phyloP scores from a whole-genome alignment of 2,888 invertebrate species.

The Rhodophaea formosa region DNA sequence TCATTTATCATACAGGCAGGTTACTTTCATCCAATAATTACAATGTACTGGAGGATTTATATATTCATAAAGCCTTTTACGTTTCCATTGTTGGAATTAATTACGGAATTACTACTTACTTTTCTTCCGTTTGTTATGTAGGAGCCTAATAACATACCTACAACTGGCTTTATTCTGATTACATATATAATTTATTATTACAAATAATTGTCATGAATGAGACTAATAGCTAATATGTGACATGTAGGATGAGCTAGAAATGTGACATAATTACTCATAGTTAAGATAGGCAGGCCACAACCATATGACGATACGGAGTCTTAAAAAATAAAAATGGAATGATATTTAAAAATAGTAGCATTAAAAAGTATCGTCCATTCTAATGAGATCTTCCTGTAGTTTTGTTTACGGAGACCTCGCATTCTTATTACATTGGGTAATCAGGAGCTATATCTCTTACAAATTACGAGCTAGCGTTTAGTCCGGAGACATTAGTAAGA shows the following conservation, averaged over 20 bases:
- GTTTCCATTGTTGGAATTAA: slow-evolving; percentile 60
- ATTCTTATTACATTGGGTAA: slow-evolving; percentile 31
- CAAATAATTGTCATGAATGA: slow-evolving; percentile 27
- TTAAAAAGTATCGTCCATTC: slow-evolving; percentile 19
- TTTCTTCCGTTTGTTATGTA: slow-evolving; percentile 49
- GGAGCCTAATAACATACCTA: slow-evolving; percentile 28
- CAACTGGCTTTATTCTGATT: not conserved
- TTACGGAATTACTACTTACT: slow-evolving; percentile 55
- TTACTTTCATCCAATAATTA: slow-evolving; percentile 79
- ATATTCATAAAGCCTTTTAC: slow-evolving; percentile 43
- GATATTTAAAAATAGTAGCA: slow-evolving; percentile 17
- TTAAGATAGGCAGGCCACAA: slow-evolving; percentile 16
- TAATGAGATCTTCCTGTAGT: slow-evolving; percentile 22
- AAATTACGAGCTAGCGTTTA: slow-evolving; percentile 59
- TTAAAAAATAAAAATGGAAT: slow-evolving; percentile 36
- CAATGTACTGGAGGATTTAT: slow-evolving; percentile 62
- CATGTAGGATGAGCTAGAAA: no score
- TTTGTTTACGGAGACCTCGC: slow-evolving; percentile 17
- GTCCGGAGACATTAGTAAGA: slow-evolving; percentile 60
- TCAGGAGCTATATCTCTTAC: slow-evolving; percentile 52
- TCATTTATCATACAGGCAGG: slow-evolving; percentile 79
- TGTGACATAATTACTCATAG: slow-evolving; percentile 27
- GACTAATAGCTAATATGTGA: no score
- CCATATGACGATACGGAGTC: slow-evolving; percentile 40
- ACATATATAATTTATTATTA: slow-evolving; percentile 29